These are phyloP conservation scores for Salvator merianae DNA, from an alignment of 2,113 vertebrate species.

Conservation along the genomic window DNA sequence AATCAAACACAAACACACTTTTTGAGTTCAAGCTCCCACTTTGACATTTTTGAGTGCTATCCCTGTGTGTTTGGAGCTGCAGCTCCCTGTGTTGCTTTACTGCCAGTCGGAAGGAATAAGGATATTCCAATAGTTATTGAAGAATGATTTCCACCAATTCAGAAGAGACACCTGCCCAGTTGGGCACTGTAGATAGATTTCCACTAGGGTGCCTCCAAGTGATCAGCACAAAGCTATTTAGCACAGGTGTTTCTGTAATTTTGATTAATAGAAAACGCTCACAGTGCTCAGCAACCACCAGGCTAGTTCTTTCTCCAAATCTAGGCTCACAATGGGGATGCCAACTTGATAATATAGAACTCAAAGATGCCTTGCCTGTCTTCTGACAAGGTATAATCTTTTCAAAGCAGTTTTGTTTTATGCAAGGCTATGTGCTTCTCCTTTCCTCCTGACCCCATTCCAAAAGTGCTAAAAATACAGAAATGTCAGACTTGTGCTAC, in stretches of 20 bases:
- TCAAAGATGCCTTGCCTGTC: not conserved
- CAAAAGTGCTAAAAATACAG: slow-evolving; percentile 22
- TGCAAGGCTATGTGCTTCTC: not conserved
- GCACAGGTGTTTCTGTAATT: slow-evolving; percentile 22
- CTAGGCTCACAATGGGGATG: not conserved
- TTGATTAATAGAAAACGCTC: slow-evolving; percentile 17
- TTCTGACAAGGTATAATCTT: slow-evolving; percentile 3
- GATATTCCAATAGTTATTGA: not conserved
- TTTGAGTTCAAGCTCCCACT: not conserved
- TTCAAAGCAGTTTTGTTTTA: not conserved
- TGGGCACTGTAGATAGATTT: not conserved
- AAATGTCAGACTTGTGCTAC: slow-evolving; percentile 28
- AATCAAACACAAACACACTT: not conserved
- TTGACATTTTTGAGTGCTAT: not conserved
- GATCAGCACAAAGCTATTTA: slow-evolving; percentile 7
- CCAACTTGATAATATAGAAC: not conserved
- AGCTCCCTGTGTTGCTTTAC: not conserved
- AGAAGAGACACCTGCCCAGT: slow-evolving; percentile 35
- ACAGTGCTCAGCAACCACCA: slow-evolving; percentile 1
- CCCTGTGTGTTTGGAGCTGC: not conserved
- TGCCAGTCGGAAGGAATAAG: not conserved
- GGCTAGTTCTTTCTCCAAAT: not conserved
- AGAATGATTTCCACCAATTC: slow-evolving; percentile 29
- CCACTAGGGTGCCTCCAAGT: not conserved
- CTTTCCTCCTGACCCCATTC: slow-evolving; percentile 8